These are phyloP conservation scores for Cheilosia vulpina DNA, from an alignment of 2,888 invertebrate genomes.

Conservation along the genomic window DNA sequence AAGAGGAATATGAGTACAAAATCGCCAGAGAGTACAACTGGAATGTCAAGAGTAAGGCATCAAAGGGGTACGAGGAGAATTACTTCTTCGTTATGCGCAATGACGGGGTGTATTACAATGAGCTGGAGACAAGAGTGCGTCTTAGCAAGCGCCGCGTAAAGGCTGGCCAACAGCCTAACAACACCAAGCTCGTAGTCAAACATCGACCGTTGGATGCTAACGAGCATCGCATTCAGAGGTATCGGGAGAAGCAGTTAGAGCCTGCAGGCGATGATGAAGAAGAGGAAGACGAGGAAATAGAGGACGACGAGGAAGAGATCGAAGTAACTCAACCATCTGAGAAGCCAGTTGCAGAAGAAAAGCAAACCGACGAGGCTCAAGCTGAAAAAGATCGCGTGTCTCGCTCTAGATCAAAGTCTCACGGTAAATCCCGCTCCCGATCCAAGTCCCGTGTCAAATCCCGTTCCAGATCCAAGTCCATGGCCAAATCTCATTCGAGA, in stretches of 20 bases:
- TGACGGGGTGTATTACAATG: constrained; percentile 97
- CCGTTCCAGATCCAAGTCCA: constrained; percentile 78
- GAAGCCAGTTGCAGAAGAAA: constrained; percentile 76
- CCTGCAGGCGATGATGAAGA: constrained; percentile 90
- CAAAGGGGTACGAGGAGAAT: constrained; percentile 98
- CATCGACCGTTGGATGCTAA: constrained; percentile 93
- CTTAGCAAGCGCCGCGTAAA: constrained; percentile 96
- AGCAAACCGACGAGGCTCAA: constrained; percentile 76
- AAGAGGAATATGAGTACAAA: constrained; percentile 97
- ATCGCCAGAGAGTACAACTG: constrained; percentile 99
- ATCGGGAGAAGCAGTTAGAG: constrained; percentile 94
- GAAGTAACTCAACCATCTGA: constrained; percentile 74
- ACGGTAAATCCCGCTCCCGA: constrained; percentile 78
- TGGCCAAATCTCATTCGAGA: constrained; percentile 80
- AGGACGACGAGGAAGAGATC: constrained; percentile 82
- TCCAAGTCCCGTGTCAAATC: constrained; percentile 77
- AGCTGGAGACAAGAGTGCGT: constrained; percentile 96
- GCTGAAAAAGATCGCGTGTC: constrained; percentile 76
- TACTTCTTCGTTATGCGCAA: constrained; percentile 97
- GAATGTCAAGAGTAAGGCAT: constrained; percentile 99
- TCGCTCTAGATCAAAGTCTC: constrained; percentile 77
- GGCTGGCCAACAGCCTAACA: constrained; percentile 85
- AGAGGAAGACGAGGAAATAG: constrained; percentile 86
- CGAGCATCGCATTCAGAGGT: constrained; percentile 94
- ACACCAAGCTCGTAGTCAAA: constrained; percentile 90